Evolutionary conservation across 2,113 vertebrate species (phyloP), one percentile per base, ranked within the genome.

Genomic region (Monopterus albus): DNA sequence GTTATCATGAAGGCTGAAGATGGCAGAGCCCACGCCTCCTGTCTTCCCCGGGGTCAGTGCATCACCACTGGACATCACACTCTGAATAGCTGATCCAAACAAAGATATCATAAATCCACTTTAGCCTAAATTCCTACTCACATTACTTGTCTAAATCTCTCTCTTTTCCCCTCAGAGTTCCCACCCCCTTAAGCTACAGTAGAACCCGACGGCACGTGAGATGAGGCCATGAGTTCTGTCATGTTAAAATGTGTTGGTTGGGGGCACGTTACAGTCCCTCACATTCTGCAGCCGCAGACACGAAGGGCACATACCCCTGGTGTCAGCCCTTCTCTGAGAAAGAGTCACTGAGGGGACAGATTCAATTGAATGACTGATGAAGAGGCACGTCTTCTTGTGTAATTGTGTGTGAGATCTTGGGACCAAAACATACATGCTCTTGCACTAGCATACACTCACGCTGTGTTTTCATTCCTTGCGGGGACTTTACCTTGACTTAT

Each of bases 1-100:
- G 1, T 98, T 99, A 69, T 95, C 93, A 0, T 97, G 94, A 35
- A 99, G 92, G 0, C 49, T 78, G 71, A 99, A 93, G 62, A 95
- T 87, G 23, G 95, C 96, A 0, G 97, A 98, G 9, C 96, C 97
- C 1, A 96, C 95, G 0, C 95, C 96, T 6, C 97, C 97, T 0
- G 95, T 98, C 87, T 96, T 95, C 51, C 94, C 95, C 0, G 96
- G 95, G 17, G 75, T 86, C 88, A 99, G 65, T 39, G 96, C 94
- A 0, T 98, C 94, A 0, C 95, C 95, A 45, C 97, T 96, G 0
- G 97, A 97, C 76, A 98, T 95, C 72, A 99, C 96, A 0, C 97
- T 98, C 75, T 98, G 97, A 60, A 98, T 92, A 52, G 95, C 97
- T 99, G 81, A 29, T n/a, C 76, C 53, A 85, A 6, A 78, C 28